Percentiles rank a stretch among this genome's conserved stretches.
Evolutionary conservation across 2,888 invertebrate species (phyloP).

Genomic region (Dyspetes luteomarginatus): DNA sequence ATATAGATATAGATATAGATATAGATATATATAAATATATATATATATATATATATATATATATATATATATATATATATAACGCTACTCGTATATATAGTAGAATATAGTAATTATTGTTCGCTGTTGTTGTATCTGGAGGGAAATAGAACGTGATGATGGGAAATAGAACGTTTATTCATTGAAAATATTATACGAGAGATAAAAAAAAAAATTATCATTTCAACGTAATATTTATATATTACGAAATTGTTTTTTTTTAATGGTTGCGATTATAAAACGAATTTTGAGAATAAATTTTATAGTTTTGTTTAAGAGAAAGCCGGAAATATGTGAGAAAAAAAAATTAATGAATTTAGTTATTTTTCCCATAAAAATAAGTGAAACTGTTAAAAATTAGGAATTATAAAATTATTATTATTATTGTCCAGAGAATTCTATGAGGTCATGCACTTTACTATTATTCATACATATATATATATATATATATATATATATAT

Average conservation of each 20-base stretch:
- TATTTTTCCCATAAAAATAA: too few relatives aligned
- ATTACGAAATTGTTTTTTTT: background rate
- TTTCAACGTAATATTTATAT: background rate
- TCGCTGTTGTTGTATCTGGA: conserved; percentile 14
- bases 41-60: too few relatives aligned
- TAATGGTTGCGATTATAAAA: too few relatives aligned
- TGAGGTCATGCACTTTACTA: conserved; percentile 5
- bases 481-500: background rate
- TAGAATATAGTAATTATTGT: conserved; percentile 28
- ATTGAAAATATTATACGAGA: conserved; percentile 41
- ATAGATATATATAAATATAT: too few relatives aligned
- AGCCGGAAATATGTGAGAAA: background rate
- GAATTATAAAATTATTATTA: background rate
- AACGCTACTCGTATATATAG: background rate
- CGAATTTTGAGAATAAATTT: too few relatives aligned
- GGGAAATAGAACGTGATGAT: conserved; percentile 11
- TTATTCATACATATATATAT: background rate
- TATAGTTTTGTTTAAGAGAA: background rate
- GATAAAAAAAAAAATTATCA: background rate
- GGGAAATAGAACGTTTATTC: conserved; percentile 47
- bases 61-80: too few relatives aligned
- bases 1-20: too few relatives aligned
- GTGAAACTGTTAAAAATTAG: background rate
- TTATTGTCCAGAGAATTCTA: conserved; percentile 14
- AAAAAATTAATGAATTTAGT: too few relatives aligned